phyloP scores from a whole-genome alignment of 1,140 invertebrate species.

The Nomia melanderi region DNA sequence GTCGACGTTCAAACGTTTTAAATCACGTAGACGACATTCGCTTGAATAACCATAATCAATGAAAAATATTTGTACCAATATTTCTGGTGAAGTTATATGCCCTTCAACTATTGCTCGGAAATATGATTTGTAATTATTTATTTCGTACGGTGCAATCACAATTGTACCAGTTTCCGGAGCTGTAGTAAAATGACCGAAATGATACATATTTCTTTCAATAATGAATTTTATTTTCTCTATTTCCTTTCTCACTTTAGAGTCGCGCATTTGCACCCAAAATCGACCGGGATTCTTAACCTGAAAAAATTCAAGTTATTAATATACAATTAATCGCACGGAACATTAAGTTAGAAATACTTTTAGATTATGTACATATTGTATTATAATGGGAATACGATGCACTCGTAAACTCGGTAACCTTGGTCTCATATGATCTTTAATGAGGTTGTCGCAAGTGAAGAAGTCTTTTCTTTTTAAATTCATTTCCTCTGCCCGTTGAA shows the following conservation, averaged over 20 bases:
- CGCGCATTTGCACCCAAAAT: slow-evolving; percentile 84
- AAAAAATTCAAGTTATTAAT: slow-evolving; percentile 31
- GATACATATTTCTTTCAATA: neutral
- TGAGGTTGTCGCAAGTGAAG: neutral
- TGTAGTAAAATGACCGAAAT: neutral
- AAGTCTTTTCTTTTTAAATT: slow-evolving; percentile 67
- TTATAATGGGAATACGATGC: slow-evolving; percentile 76
- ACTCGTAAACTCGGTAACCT: slow-evolving; percentile 80
- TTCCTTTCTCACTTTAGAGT: slow-evolving; percentile 68
- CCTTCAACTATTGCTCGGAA: slow-evolving; percentile 75
- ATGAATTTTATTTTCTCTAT: slow-evolving; percentile 64
- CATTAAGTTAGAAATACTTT: neutral
- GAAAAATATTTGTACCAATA: slow-evolving; percentile 83
- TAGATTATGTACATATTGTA: slow-evolving; percentile 75
- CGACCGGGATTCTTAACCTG: slow-evolving; percentile 82
- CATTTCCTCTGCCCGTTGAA: slow-evolving; percentile 16
- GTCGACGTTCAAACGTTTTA: slow-evolving; percentile 49
- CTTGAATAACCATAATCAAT: slow-evolving; percentile 89
- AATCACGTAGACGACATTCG: slow-evolving; percentile 68
- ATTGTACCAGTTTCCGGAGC: slow-evolving; percentile 61
- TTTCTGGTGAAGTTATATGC: slow-evolving; percentile 37
- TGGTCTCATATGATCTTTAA: slow-evolving; percentile 58
- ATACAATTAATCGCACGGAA: neutral
- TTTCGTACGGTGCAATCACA: slow-evolving; percentile 72
- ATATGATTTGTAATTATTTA: slow-evolving; percentile 60